Percentiles rank a stretch among this genome's conserved stretches.
These are phyloP conservation scores for Tupaia chinensis DNA, from an alignment of 2,113 vertebrate genomes.

Conservation along the genomic window DNA sequence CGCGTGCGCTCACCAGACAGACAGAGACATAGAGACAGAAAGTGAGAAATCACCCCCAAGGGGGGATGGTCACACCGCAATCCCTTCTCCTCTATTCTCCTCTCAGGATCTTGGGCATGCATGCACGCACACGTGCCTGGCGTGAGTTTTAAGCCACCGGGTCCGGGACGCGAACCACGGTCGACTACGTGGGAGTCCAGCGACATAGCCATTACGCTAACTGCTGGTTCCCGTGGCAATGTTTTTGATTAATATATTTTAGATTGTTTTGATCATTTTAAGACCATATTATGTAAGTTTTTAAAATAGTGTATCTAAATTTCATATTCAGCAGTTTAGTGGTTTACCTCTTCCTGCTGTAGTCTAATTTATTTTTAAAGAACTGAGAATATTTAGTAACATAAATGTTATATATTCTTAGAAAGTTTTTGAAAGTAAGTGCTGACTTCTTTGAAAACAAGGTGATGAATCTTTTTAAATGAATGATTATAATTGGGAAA, in stretches of 20 bases:
- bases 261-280: conserved; percentile 7
- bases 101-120: too few species aligned
- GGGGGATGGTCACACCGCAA: too few species aligned
- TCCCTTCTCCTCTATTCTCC: too few species aligned
- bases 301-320: neutral
- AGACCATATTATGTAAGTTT: neutral
- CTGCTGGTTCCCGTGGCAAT: neutral
- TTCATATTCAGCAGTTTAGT: neutral
- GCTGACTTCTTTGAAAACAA: neutral
- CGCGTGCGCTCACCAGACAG: too few species aligned
- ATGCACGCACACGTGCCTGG: too few species aligned
- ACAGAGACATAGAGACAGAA: too few species aligned
- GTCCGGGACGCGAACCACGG: too few species aligned
- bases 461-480: neutral
- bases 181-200: too few species aligned
- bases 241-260: neutral
- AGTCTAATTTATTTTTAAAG: neutral
- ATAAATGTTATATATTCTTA: neutral
- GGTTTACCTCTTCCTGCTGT: neutral
- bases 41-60: too few species aligned
- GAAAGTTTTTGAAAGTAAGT: neutral
- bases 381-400: neutral
- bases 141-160: too few species aligned
- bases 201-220: too few species aligned
- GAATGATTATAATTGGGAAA: conserved; percentile 10